These are phyloP conservation scores for Erythrocebus patas DNA, from an alignment of 2,113 vertebrate species.

Conservation along the genomic window DNA sequence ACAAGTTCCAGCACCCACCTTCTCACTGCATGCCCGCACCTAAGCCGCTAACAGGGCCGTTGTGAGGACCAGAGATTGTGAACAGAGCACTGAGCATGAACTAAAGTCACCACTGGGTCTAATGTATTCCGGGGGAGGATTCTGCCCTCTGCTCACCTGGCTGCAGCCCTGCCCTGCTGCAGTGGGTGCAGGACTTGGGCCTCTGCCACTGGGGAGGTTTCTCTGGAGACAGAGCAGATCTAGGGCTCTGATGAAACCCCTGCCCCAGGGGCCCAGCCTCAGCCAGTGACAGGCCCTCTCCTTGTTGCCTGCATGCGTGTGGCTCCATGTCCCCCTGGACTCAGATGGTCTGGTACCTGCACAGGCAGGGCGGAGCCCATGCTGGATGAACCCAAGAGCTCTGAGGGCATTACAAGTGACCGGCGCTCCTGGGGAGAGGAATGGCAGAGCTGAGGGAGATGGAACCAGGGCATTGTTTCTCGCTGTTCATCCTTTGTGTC, in stretches of 20 bases:
- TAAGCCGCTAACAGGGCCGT: not conserved
- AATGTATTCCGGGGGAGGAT: not conserved
- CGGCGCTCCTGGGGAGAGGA: not conserved
- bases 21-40: rapidly evolving
- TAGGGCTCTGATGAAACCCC: not conserved
- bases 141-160: not conserved
- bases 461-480: too few relatives aligned
- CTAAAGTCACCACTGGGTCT: too few relatives aligned
- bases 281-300: not conserved
- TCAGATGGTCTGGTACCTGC: not conserved
- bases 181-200: not conserved
- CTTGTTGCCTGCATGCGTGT: rapidly evolving
- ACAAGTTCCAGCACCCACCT: not conserved
- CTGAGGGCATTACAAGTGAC: not conserved
- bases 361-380: not conserved
- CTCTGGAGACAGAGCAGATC: not conserved
- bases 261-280: not conserved
- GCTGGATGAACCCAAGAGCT: too few relatives aligned
- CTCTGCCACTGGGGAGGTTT: not conserved
- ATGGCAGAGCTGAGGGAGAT: too few relatives aligned
- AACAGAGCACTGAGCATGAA: not conserved
- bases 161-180: not conserved
- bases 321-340: rapidly evolving
- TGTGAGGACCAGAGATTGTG: not conserved
- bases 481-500: not conserved